These are phyloP conservation scores for Aplysia californica DNA, from an alignment of 1,140 invertebrate species.

Conservation along the genomic window DNA sequence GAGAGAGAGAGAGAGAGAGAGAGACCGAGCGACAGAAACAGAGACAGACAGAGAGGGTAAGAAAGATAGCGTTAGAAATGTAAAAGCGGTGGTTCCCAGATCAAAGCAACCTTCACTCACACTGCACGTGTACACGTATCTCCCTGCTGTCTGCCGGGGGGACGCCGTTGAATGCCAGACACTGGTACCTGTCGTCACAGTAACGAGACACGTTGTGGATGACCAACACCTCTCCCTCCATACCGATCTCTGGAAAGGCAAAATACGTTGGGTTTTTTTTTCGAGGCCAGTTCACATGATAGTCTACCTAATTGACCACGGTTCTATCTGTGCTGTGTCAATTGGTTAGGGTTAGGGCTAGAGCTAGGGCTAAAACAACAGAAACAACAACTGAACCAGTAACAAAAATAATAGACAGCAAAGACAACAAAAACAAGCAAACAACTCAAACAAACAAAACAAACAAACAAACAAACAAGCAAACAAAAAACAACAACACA, in stretches of 20 bases:
- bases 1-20: neutral
- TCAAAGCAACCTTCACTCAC: conserved; percentile 59
- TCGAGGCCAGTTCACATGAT: neutral
- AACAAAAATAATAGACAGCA: too few relatives aligned
- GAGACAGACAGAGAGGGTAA: neutral
- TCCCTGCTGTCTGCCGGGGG: conserved; percentile 54
- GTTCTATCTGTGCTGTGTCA: too few relatives aligned
- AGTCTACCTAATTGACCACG: too few relatives aligned
- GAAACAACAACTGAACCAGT: too few relatives aligned
- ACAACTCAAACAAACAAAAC: too few relatives aligned
- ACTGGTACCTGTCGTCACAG: conserved; percentile 64
- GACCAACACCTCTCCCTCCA: conserved; percentile 41
- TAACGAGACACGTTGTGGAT: conserved; percentile 64
- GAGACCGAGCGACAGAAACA: neutral
- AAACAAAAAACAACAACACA: too few relatives aligned
- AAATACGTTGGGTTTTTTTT: too few relatives aligned
- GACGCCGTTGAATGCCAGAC: conserved; percentile 63
- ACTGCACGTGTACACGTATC: conserved; percentile 63
- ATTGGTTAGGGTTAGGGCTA: too few relatives aligned
- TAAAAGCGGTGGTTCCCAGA: neutral
- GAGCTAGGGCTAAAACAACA: too few relatives aligned
- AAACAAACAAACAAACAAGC: too few relatives aligned
- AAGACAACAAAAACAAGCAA: too few relatives aligned
- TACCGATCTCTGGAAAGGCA: conserved; percentile 7
- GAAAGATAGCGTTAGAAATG: neutral